These are phyloP conservation scores for Aphodius sticticus DNA, from an alignment of 2,888 invertebrate genomes.

Conservation along the genomic window DNA sequence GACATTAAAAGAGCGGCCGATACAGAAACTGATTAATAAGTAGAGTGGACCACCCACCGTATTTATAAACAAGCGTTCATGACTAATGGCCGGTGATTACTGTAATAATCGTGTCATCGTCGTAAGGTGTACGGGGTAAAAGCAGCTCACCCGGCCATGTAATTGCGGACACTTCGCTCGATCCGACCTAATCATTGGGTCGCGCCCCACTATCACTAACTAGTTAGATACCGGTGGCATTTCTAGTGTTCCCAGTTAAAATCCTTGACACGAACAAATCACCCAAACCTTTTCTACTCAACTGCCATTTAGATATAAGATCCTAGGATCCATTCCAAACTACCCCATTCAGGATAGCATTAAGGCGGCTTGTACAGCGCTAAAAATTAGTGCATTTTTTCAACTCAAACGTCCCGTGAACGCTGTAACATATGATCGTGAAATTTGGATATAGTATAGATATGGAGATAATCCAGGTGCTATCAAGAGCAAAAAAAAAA, in stretches of 20 bases:
- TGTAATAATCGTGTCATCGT: conserved; percentile 55
- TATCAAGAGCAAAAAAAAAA: too few relatives aligned
- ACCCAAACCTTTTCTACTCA: conserved; percentile 18
- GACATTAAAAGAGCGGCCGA: conserved; percentile 10
- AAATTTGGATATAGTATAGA: too few relatives aligned
- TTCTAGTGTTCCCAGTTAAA: conserved; percentile 28
- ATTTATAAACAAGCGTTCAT: conserved; percentile 53
- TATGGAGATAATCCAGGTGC: too few relatives aligned
- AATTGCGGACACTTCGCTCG: conserved; percentile 53
- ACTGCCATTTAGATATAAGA: conserved; percentile 16
- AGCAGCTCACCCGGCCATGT: conserved; percentile 52
- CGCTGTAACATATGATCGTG: too few relatives aligned
- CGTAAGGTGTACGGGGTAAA: conserved; percentile 34
- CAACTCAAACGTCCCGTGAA: too few relatives aligned
- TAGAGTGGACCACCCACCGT: conserved; percentile 51
- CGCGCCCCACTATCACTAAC: conserved; percentile 49
- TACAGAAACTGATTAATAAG: conserved; percentile 31
- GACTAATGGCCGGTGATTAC: conserved; percentile 57
- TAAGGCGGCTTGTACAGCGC: too few relatives aligned
- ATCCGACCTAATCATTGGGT: conserved; percentile 50
- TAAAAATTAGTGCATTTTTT: too few relatives aligned
- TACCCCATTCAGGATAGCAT: not conserved
- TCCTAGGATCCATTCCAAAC: not conserved
- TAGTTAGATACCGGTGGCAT: conserved; percentile 50
- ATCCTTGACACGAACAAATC: conserved; percentile 14